Evolutionary conservation across 2,113 vertebrate genomes (phyloP).

Genomic region (Cottus gobio): DNA sequence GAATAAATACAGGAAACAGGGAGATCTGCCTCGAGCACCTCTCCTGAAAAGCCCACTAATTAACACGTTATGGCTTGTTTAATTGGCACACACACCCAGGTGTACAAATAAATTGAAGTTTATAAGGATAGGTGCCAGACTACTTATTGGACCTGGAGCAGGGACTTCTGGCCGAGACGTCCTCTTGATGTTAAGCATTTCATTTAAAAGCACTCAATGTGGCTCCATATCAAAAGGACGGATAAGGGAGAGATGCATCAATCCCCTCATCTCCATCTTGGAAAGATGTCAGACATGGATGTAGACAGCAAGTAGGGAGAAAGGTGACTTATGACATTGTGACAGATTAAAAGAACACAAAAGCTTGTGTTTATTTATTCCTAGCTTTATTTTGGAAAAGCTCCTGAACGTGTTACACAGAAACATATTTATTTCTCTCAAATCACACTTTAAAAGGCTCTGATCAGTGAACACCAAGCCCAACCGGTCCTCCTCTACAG

Average conservation of each 20-base stretch:
- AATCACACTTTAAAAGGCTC: not conserved
- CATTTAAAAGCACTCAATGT: too few species aligned
- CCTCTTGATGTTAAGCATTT: not conserved
- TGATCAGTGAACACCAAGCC: not conserved
- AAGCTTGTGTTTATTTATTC: not conserved
- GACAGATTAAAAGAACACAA: not conserved
- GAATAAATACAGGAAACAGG: not conserved
- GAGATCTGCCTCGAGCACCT: not conserved
- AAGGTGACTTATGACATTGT: too few species aligned
- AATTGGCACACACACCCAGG: not conserved
- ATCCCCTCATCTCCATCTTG: too few species aligned
- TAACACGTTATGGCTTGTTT: not conserved
- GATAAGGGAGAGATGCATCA: not conserved
- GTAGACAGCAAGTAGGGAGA: not conserved
- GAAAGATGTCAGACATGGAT: not conserved
- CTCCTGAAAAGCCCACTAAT: not conserved
- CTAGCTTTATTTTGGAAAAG: not conserved
- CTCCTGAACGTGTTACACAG: not conserved
- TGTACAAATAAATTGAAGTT: not conserved
- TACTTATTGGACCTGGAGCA: not conserved
- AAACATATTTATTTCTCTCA: not conserved
- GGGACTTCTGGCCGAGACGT: not conserved
- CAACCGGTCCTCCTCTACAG: slow-evolving; percentile 30
- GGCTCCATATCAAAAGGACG: not conserved
- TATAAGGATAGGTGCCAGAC: not conserved